Evolutionary conservation across 2,888 invertebrate genomes (phyloP).

Genomic region (Zaprionus lineosus): DNA sequence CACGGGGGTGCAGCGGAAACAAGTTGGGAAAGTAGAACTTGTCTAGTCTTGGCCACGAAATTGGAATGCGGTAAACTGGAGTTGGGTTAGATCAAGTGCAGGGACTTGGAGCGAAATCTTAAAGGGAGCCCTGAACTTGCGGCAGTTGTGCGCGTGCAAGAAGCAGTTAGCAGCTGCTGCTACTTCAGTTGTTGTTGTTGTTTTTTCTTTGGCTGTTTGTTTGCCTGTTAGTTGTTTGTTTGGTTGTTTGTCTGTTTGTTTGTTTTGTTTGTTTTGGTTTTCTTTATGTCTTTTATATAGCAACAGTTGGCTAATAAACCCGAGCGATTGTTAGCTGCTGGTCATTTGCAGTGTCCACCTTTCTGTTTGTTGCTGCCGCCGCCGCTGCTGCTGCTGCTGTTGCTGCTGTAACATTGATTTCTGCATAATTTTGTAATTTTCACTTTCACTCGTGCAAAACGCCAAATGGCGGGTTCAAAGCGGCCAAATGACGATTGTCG

Average conservation of each 20-base stretch:
- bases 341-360: slow-evolving; percentile 39
- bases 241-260: slow-evolving; percentile 5
- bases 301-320: slow-evolving; percentile 46
- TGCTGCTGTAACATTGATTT: slow-evolving; percentile 62
- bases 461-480: slow-evolving; percentile 55
- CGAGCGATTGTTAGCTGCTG: slow-evolving; percentile 16
- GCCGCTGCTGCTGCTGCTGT: slow-evolving; percentile 11
- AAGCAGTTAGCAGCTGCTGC: slow-evolving; percentile 41
- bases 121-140: slow-evolving; percentile 48
- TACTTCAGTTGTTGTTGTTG: slow-evolving; percentile 31
- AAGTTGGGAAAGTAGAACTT: slow-evolving; percentile 75
- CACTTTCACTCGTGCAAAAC: slow-evolving; percentile 75
- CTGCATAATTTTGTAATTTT: slow-evolving; percentile 78
- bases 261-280: slow-evolving; percentile 12
- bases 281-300: slow-evolving; percentile 5
- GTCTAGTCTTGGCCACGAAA: slow-evolving; percentile 50
- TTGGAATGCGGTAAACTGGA: slow-evolving; percentile 50
- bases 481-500: slow-evolving; percentile 48
- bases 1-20: slow-evolving; percentile 46
- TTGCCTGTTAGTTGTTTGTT: slow-evolving; percentile 20
- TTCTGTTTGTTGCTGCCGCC: slow-evolving; percentile 32
- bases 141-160: slow-evolving; percentile 53
- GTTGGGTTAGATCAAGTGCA: slow-evolving; percentile 36
- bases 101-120: background rate
- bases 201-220: slow-evolving; percentile 32